These are phyloP conservation scores for Orthosia gothica DNA, from an alignment of 2,888 invertebrate genomes.

Conservation along the genomic window DNA sequence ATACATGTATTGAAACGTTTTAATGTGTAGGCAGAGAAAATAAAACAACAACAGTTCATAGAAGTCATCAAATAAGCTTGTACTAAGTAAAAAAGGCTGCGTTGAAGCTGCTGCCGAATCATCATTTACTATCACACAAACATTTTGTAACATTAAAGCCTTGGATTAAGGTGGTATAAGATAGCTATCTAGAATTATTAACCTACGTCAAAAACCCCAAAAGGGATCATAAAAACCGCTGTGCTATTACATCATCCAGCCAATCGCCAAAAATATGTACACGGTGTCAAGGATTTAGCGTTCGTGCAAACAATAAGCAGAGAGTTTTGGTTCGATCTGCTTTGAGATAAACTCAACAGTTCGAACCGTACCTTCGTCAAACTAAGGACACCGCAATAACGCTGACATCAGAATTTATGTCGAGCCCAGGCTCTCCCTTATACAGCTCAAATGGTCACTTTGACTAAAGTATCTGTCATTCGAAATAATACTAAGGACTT, in stretches of 20 bases:
- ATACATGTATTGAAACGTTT: no score
- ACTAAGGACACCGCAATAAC: slow-evolving; percentile 85
- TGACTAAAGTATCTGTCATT: slow-evolving; percentile 85
- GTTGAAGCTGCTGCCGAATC: no score
- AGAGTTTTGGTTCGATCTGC: slow-evolving; percentile 81
- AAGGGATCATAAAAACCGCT: slow-evolving; percentile 14
- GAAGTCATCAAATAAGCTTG: no score
- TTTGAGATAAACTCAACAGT: slow-evolving; percentile 84
- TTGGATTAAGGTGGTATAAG: no score
- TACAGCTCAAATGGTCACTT: slow-evolving; percentile 83
- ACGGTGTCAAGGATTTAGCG: slow-evolving; percentile 68
- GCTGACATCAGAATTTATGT: slow-evolving; percentile 87
- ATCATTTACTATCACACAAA: no score
- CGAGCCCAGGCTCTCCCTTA: slow-evolving; percentile 82
- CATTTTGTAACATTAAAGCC: no score
- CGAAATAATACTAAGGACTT: slow-evolving; percentile 75
- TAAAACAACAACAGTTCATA: no score
- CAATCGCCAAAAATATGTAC: slow-evolving; percentile 62
- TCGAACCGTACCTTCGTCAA: slow-evolving; percentile 87
- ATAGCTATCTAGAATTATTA: no score
- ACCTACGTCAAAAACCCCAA: not conserved
- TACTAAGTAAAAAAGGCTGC: no score
- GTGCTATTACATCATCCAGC: slow-evolving; percentile 68
- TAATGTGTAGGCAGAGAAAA: no score
- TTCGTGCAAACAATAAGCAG: slow-evolving; percentile 78